A percentile compares a stretch with the other conserved stretches of the same genome.
Conservation (phyloP, 2,888 invertebrate species). For the Tyria jacobaeae region DNA sequence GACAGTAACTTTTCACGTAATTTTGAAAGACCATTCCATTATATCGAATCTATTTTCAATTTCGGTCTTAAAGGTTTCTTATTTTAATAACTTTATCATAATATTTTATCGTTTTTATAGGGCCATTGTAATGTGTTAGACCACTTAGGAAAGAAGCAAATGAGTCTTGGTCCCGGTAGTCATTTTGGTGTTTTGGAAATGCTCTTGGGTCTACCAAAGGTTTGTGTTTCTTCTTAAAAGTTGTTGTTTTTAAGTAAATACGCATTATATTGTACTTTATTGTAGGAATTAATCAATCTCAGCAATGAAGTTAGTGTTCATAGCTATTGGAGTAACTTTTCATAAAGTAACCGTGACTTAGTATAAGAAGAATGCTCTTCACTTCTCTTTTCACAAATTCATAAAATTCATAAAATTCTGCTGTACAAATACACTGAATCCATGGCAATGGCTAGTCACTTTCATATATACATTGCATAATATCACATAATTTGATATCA, state of each 20-base stretch:
- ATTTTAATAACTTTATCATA: not conserved
- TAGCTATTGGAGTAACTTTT: too few species aligned
- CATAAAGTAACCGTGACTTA: too few species aligned
- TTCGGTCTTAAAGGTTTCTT: not conserved
- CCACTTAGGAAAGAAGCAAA: constrained; percentile 62
- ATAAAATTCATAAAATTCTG: too few species aligned
- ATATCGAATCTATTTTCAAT: not conserved
- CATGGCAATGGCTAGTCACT: too few species aligned
- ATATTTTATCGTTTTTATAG: constrained; percentile 50
- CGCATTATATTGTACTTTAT: not conserved
- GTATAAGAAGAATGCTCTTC: too few species aligned
- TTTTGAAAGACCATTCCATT: not conserved
- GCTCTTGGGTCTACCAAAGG: constrained; percentile 82
- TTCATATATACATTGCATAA: too few species aligned
- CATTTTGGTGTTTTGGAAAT: constrained; percentile 80
- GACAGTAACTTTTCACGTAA: not conserved
- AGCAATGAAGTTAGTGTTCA: too few species aligned
- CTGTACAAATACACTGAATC: too few species aligned
- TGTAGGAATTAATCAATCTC: too few species aligned
- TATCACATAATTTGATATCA: too few species aligned
- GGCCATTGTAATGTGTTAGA: constrained; percentile 77
- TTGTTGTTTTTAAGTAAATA: not conserved
- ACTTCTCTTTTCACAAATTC: too few species aligned
- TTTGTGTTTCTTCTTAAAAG: constrained; percentile 41
- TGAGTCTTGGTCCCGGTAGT: constrained; percentile 68